Evolutionary conservation across 2,113 vertebrate species (phyloP).

Genomic region (Phrynocephalus versicolor): DNA sequence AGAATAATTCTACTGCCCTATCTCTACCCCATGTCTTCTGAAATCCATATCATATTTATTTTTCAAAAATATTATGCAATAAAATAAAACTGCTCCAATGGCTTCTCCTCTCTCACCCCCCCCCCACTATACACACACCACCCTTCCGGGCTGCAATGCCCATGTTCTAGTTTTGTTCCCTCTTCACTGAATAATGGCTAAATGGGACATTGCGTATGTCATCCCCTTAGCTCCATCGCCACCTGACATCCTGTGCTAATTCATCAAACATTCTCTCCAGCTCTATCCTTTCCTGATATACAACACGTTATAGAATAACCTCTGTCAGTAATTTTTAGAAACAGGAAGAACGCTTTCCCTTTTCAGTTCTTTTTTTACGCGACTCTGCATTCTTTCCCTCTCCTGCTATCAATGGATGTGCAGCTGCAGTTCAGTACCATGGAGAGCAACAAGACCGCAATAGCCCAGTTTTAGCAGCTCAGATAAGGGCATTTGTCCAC

Average conservation of each 20-base stretch:
- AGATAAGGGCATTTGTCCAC: not conserved
- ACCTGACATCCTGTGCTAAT: not conserved
- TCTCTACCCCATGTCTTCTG: not conserved
- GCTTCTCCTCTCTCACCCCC: not conserved
- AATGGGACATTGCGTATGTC: not conserved
- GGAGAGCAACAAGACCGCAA: slow-evolving; percentile 25
- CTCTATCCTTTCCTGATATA: not conserved
- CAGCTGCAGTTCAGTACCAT: slow-evolving; percentile 21
- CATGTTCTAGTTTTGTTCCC: not conserved
- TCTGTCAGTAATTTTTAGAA: not conserved
- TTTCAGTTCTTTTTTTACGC: not conserved
- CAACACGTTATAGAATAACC: not conserved
- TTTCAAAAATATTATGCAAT: not conserved
- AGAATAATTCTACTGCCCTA: not conserved
- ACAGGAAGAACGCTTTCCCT: not conserved
- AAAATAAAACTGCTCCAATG: not conserved
- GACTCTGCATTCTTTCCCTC: not conserved
- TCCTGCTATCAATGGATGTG: not conserved
- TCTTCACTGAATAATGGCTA: not conserved
- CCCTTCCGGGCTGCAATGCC: not conserved
- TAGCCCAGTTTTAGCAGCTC: slow-evolving; percentile 17
- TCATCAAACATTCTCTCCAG: not conserved
- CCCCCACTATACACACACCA: not conserved
- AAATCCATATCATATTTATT: not conserved
- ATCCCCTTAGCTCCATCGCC: not conserved